These are phyloP conservation scores for Coturnix japonica DNA, from an alignment of 2,113 vertebrate species.

Conservation along the genomic window DNA sequence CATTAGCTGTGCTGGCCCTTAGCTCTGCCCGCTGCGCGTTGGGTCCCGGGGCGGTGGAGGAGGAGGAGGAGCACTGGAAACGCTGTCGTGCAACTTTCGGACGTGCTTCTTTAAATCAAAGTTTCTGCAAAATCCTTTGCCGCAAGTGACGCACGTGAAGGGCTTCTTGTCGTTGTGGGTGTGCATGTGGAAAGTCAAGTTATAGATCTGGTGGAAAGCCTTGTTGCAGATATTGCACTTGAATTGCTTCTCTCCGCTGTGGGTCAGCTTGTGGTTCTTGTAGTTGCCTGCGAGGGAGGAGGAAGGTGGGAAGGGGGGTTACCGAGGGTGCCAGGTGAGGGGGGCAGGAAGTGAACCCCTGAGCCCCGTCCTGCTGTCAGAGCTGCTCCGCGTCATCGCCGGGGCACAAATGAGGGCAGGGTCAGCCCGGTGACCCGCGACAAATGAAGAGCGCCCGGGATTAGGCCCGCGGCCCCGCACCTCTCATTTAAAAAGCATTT, in stretches of 20 bases:
- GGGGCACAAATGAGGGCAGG: slow-evolving; percentile 73
- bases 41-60: slow-evolving; percentile 80
- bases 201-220: slow-evolving; percentile 93
- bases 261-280: slow-evolving; percentile 92
- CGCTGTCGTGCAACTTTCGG: slow-evolving; percentile 89
- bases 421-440: slow-evolving; percentile 84
- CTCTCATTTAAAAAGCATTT: slow-evolving; percentile 74
- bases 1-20: slow-evolving; percentile 80
- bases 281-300: slow-evolving; percentile 71
- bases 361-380: slow-evolving; percentile 89
- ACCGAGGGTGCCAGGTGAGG: slow-evolving; percentile 1
- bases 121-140: slow-evolving; percentile 91
- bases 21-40: slow-evolving; percentile 86
- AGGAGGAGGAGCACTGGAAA: slow-evolving; percentile 63
- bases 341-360: slow-evolving; percentile 76
- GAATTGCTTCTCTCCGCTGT: slow-evolving; percentile 92
- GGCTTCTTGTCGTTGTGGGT: slow-evolving; percentile 95
- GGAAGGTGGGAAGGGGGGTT: not conserved
- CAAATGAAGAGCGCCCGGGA: slow-evolving; percentile 77
- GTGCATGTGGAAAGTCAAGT: slow-evolving; percentile 93
- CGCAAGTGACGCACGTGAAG: slow-evolving; percentile 89
- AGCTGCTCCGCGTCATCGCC: slow-evolving; percentile 86
- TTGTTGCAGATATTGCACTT: slow-evolving; percentile 92
- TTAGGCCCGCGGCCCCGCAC: slow-evolving; percentile 75
- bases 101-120: slow-evolving; percentile 95